Base-by-base conservation (phyloP, 2,113 vertebrate species). In the Chascanopsetta lugubris region DNA sequence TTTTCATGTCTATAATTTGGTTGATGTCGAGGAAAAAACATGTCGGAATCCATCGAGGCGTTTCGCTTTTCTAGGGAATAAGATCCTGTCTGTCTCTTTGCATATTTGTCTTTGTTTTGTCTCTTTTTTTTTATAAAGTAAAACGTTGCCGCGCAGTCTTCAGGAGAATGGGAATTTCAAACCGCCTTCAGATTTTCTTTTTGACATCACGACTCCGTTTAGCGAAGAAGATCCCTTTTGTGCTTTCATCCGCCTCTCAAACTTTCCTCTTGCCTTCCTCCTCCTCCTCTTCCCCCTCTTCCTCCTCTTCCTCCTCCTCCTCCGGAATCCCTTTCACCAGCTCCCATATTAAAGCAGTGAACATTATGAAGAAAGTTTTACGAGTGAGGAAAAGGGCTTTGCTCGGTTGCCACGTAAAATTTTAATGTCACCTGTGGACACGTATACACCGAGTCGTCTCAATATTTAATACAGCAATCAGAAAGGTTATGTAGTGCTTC, bases 1-100 rank as follows among this genome's bases (percentile, higher is more conserved):
- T 85, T 83, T 85, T 82, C 55, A 82, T 75, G 75, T 82, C 68
- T 77, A 46, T 75, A 72, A 86, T 88, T 86, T 83, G 68, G 69
- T 82, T 88, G 75, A 87, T 85, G 79, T 78, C 70, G 58, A 64
- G 25, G 2, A 45, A 45, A 60, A 67, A 43, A 60, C 32, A 61
- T 43, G 26, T 46, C 29, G 21, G 48, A 59, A 48, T 85, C 84
- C 64, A 53, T 40, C 1, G 65, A 80, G 82, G 27, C 62, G 3
- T 34, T 22, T 22, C 49, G 21, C 29, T 60, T 69, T 79, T 50
- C 20, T 36, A 8, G 65, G 26, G 69, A 75, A 48, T 72, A 60
- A 38, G 65, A 70, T 60, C 18, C 12, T 6, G 32, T 49, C 30
- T 46, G 17, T 59, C 59, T 34, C 50, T 70, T 78, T 71, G 64